phyloP scores from a whole-genome alignment of 2,113 vertebrate species.

The Anoplopoma fimbria region DNA sequence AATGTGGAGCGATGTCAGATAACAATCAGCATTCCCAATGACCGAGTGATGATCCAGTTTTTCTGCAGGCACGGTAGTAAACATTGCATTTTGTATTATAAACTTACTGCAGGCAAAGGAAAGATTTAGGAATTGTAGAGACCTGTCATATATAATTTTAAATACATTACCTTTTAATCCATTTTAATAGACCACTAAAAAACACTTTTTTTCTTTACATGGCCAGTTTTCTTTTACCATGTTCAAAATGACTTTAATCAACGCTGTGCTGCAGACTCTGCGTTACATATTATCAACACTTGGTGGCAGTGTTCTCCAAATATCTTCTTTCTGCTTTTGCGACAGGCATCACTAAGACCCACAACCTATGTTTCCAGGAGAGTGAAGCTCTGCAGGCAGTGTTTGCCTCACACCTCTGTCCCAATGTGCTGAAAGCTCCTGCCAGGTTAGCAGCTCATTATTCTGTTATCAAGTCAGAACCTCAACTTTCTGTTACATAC shows the following conservation, averaged over 20 bases:
- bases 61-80: constrained; percentile 91
- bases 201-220: not conserved
- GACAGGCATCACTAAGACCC: constrained; percentile 92
- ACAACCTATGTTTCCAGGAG: constrained; percentile 90
- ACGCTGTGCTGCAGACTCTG: not conserved
- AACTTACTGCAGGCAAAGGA: not conserved
- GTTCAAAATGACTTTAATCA: not conserved
- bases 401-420: constrained; percentile 88
- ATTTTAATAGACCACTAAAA: not conserved
- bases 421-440: constrained; percentile 89
- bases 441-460: constrained; percentile 85
- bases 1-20: constrained; percentile 91
- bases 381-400: constrained; percentile 90
- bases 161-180: accelerated
- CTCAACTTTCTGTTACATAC: not conserved
- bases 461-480: not conserved
- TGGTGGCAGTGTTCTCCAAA: constrained; percentile 68
- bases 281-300: constrained; percentile 49
- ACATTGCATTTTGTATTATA: not conserved
- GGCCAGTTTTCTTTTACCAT: not conserved
- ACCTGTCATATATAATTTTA: not conserved
- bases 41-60: constrained; percentile 87
- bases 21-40: constrained; percentile 74
- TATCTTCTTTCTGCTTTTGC: constrained; percentile 30
- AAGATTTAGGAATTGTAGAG: not conserved